Percentiles rank a stretch among this genome's conserved stretches.
Conservation (phyloP, 2,888 invertebrate genomes). For the Leucophenga montana region DNA sequence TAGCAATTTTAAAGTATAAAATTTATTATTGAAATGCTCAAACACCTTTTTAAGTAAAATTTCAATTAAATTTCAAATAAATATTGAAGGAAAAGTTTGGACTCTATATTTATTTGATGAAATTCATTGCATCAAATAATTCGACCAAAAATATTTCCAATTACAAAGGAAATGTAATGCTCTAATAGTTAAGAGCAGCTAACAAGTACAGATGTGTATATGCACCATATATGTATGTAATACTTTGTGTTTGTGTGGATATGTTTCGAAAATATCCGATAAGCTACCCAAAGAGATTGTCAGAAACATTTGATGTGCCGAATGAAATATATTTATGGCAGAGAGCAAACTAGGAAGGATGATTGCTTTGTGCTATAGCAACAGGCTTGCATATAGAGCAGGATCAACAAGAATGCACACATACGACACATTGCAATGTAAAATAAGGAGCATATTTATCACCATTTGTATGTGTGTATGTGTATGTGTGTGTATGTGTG, state of each 20-base stretch:
- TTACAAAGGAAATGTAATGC: not conserved
- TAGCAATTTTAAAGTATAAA: too few relatives aligned
- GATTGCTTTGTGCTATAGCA: not conserved
- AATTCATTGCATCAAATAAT: too few relatives aligned
- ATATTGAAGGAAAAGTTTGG: too few relatives aligned
- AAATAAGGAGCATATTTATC: slow-evolving; percentile 1
- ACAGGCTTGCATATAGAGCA: slow-evolving; percentile 1
- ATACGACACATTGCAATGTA: not conserved
- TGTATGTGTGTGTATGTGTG: not conserved
- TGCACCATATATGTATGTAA: not conserved
- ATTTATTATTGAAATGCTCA: too few relatives aligned
- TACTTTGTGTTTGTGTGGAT: not conserved
- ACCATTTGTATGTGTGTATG: not conserved
- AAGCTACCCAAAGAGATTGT: not conserved
- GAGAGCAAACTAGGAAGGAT: too few relatives aligned
- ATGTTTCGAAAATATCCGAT: not conserved
- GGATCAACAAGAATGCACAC: not conserved
- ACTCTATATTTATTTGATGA: too few relatives aligned
- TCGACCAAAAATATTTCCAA: too few relatives aligned
- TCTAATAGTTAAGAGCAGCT: not conserved
- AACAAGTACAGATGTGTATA: not conserved
- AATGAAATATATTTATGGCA: not conserved
- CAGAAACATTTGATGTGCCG: slow-evolving; percentile 4
- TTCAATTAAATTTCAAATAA: too few relatives aligned
- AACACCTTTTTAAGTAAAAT: too few relatives aligned